Evolutionary conservation across 2,113 vertebrate genomes (phyloP), one percentile per base, ranked within the genome.

Genomic region (Amazona vittata): DNA sequence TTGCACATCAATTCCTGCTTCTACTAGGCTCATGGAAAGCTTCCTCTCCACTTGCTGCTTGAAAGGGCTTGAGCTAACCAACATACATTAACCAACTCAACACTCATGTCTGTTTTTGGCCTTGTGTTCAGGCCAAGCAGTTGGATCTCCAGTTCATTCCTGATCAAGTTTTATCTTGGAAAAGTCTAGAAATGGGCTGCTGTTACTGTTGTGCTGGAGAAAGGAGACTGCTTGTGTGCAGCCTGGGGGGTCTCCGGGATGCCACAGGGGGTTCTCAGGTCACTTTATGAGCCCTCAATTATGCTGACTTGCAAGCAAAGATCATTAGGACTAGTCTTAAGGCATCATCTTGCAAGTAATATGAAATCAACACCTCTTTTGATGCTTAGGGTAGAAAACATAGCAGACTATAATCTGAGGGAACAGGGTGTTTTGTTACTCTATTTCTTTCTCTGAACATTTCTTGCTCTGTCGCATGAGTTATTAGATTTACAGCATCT

Each of bases 1-100:
- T 22, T 47, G 50, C n/a, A 12, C 10, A 11, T 46, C 10, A 9
- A 1, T 53, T 41, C 55, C 81, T 46, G 33, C 43, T 46, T 89
- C 24, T 83, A 25, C 37, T 8, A 24, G 1, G 22, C 25, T 49
- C 5, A 1, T 41, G 73, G 22, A 49, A 50, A 63, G 3, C 44
- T 62, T 60, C 24, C 4, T 69, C 29, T 65, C 16, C 4, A 0
- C 29, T 46, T 1, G 0, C 41, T 63, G 10, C 5, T n/a, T 77
- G 64, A 62, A 69, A 18, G 26, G n/a, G 20, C 41, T 89, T 25
- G 37, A 55, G 50, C 50, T 43, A 25, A 49, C 49, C 37, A 24
- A 22, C 6, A 2, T 1, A 0, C 6, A 0, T 41, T 22, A 70
- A 44, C 46, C 8, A 53, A 26, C 22, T 37, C 0, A 3, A 18